Percentiles rank a stretch among this genome's conserved stretches.
Evolutionary conservation across 1,140 invertebrate species (phyloP).

Genomic region (Ips nitidus): DNA sequence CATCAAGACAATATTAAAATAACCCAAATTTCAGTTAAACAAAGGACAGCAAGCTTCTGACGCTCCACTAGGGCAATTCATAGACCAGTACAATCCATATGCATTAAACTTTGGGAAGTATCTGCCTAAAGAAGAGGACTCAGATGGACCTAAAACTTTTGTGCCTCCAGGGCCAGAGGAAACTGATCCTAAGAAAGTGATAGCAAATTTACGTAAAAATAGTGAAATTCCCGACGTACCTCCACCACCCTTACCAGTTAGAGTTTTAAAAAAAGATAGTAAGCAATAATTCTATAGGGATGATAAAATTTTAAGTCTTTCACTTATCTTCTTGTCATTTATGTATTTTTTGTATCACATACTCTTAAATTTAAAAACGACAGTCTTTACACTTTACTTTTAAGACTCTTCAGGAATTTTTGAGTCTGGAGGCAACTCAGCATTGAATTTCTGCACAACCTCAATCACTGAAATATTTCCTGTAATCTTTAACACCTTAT

Average conservation of each 20-base stretch:
- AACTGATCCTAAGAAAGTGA: constrained; percentile 33
- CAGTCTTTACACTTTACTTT: not conserved
- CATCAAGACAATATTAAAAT: too few species aligned
- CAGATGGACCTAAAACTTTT: not conserved
- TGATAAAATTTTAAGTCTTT: not conserved
- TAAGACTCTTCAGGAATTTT: constrained; percentile 9
- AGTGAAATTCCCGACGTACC: constrained; percentile 36
- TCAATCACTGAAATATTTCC: constrained; percentile 49
- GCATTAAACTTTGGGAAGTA: constrained; percentile 19
- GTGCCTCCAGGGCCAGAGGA: constrained; percentile 4
- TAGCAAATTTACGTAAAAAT: constrained; percentile 36
- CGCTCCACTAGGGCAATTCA: constrained; percentile 3
- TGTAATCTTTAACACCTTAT: constrained; percentile 54
- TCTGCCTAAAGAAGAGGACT: constrained; percentile 11
- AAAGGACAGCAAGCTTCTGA: not conserved
- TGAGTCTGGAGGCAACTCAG: constrained; percentile 36
- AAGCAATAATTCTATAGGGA: not conserved
- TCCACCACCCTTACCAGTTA: constrained; percentile 34
- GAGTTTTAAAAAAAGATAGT: not conserved
- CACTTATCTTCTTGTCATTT: constrained; percentile 11
- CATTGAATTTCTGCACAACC: constrained; percentile 50
- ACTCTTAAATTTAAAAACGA: not conserved
- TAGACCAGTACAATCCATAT: not conserved
- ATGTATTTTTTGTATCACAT: not conserved
- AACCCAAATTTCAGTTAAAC: too few species aligned